A percentile compares a stretch with the other conserved stretches of the same genome.
These are phyloP conservation scores for Cyanistes caeruleus DNA, from an alignment of 2,113 vertebrate genomes.

Conservation along the genomic window DNA sequence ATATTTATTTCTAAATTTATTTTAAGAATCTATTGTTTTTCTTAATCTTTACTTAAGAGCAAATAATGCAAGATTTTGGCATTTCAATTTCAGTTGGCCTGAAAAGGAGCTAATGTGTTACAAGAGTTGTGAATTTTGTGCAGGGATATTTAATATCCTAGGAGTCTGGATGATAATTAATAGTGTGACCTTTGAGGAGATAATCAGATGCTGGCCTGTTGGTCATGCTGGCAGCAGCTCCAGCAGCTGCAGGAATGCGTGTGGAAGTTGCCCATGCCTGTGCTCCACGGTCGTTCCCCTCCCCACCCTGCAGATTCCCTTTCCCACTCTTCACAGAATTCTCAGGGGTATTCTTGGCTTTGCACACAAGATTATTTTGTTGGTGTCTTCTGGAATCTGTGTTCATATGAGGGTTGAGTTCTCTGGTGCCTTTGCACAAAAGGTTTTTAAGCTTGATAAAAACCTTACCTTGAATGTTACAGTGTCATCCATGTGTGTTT, in stretches of 20 bases:
- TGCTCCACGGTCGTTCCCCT: not conserved
- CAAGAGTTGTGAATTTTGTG: not conserved
- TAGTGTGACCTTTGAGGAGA: conserved; percentile 26
- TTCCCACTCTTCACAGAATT: not conserved
- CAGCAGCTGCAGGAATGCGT: conserved; percentile 35
- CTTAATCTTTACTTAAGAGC: not conserved
- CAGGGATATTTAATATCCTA: not conserved
- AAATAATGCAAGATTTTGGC: not conserved
- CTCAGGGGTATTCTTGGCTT: not conserved
- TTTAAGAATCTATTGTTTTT: not conserved
- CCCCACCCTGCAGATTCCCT: not conserved
- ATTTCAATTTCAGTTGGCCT: not conserved
- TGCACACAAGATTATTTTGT: not conserved
- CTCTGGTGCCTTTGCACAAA: not conserved
- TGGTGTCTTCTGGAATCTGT: not conserved
- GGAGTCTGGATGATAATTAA: not conserved
- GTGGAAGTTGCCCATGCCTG: not conserved
- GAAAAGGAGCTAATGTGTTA: not conserved
- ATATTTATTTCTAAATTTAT: not conserved
- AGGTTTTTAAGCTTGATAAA: not conserved
- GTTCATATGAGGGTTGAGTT: not conserved
- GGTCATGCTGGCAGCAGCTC: not conserved
- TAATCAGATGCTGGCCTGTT: not conserved
- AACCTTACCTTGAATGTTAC: not conserved
- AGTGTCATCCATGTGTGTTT: not conserved